Percentiles rank a stretch among this genome's conserved stretches.
These are phyloP conservation scores for Eupithecia tripunctaria DNA, from an alignment of 2,888 invertebrate genomes.

Conservation along the genomic window DNA sequence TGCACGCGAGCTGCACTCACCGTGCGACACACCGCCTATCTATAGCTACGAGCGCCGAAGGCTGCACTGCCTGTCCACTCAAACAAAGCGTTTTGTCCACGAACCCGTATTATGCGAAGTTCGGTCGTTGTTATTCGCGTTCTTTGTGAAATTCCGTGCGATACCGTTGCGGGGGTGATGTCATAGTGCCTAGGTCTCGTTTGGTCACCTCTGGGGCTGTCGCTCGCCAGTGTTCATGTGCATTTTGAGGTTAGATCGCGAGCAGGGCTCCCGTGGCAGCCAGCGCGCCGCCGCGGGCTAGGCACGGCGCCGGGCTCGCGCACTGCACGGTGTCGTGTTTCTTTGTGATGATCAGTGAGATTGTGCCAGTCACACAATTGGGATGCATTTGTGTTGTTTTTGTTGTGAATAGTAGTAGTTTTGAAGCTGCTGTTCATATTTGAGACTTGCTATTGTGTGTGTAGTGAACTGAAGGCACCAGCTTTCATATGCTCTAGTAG, in stretches of 20 bases:
- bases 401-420: slow-evolving; percentile 48
- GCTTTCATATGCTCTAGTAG: not conserved
- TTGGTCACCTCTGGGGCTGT: slow-evolving; percentile 77
- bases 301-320: slow-evolving; percentile 36
- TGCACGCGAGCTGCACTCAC: slow-evolving; percentile 62
- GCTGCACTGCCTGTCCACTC: slow-evolving; percentile 79
- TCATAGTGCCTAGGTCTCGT: slow-evolving; percentile 61
- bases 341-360: slow-evolving; percentile 55
- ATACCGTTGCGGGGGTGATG: slow-evolving; percentile 65
- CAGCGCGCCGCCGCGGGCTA: slow-evolving; percentile 36
- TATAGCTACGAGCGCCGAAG: slow-evolving; percentile 75
- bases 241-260: slow-evolving; percentile 81
- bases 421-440: slow-evolving; percentile 6
- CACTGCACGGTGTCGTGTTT: slow-evolving; percentile 53
- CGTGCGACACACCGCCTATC: slow-evolving; percentile 61
- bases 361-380: slow-evolving; percentile 45
- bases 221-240: slow-evolving; percentile 69
- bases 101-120: slow-evolving; percentile 68
- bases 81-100: slow-evolving; percentile 82
- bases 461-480: not conserved
- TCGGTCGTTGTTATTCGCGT: slow-evolving; percentile 64
- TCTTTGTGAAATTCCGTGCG: slow-evolving; percentile 68
- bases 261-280: slow-evolving; percentile 57
- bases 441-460: not conserved
- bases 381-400: slow-evolving; percentile 47